These are phyloP conservation scores for Ascaphus truei DNA, from an alignment of 2,113 vertebrate genomes.

Conservation along the genomic window DNA sequence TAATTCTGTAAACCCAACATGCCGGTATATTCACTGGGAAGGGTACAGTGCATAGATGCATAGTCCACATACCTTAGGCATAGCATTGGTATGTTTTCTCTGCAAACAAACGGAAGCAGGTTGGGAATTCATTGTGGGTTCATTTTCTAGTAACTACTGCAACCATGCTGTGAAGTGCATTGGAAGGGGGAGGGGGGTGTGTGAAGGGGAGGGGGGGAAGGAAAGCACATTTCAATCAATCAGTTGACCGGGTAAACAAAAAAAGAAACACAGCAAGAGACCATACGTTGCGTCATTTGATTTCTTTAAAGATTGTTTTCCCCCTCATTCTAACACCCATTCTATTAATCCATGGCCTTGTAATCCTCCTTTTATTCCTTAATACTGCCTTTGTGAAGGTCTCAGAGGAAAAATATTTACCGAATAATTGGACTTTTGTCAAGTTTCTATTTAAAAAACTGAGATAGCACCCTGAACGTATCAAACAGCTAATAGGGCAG, in stretches of 20 bases:
- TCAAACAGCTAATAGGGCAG: too few relatives aligned
- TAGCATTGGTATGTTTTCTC: constrained; percentile 4
- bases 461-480: too few relatives aligned
- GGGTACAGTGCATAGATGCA: background rate
- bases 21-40: background rate
- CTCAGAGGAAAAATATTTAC: too few relatives aligned
- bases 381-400: too few relatives aligned
- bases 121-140: background rate
- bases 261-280: background rate
- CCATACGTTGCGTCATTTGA: background rate
- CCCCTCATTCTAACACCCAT: too few relatives aligned
- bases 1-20: background rate
- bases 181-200: too few relatives aligned
- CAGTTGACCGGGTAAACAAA: background rate
- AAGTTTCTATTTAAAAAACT: too few relatives aligned
- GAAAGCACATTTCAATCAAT: background rate
- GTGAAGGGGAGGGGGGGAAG: too few relatives aligned
- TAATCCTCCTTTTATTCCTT: too few relatives aligned
- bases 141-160: background rate
- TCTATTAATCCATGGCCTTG: too few relatives aligned
- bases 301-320: background rate
- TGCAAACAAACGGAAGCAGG: constrained; percentile 3
- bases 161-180: background rate
- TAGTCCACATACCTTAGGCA: background rate
- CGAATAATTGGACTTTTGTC: too few relatives aligned